These are phyloP conservation scores for Microtus pennsylvanicus DNA, from an alignment of 2,113 vertebrate species.

Conservation along the genomic window DNA sequence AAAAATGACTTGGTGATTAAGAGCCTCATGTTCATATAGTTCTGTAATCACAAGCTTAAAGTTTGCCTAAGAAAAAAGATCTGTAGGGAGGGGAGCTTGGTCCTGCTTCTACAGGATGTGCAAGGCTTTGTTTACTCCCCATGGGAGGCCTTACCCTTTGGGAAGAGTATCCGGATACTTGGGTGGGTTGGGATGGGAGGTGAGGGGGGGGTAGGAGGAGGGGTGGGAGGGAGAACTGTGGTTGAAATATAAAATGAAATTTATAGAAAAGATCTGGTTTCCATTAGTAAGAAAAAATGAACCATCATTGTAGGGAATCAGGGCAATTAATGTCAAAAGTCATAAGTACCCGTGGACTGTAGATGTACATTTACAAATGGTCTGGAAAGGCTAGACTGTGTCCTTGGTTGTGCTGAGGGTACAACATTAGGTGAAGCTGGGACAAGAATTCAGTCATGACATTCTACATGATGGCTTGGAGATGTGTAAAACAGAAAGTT, in stretches of 20 bases:
- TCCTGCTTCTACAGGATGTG: no score
- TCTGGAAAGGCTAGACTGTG: not conserved
- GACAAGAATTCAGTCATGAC: not conserved
- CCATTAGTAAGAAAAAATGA: slow-evolving; percentile 57
- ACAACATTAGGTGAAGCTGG: not conserved
- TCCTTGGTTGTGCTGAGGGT: not conserved
- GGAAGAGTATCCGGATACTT: no score
- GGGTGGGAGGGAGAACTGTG: no score
- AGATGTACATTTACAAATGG: not conserved
- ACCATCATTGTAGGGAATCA: not conserved
- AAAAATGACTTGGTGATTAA: slow-evolving; percentile 72
- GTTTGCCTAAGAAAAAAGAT: not conserved
- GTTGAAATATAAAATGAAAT: no score
- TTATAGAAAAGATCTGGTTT: not conserved
- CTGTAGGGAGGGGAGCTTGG: no score
- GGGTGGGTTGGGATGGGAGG: no score
- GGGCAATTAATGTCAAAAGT: not conserved
- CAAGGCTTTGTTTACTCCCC: no score
- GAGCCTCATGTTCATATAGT: slow-evolving; percentile 52
- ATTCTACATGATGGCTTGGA: not conserved
- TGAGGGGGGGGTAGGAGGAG: no score
- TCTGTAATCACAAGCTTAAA: slow-evolving; percentile 69
- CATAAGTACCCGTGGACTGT: not conserved
- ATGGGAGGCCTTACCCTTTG: no score
- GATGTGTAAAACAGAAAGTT: not conserved